Evolutionary conservation across 2,797 vertebrate species (phyloP).

Genomic region (Eulemur mongoz): DNA sequence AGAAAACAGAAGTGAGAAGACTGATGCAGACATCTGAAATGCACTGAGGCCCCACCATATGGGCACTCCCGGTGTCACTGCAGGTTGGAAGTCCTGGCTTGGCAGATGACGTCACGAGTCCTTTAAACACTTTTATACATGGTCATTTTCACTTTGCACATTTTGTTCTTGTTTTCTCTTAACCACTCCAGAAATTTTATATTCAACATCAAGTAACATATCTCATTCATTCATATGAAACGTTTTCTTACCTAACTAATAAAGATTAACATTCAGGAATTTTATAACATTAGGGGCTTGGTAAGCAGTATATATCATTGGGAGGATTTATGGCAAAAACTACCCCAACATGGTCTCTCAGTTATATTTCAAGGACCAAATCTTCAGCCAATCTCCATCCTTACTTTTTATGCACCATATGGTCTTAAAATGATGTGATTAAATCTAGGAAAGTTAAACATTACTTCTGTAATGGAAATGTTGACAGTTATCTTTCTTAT

Average conservation of each 20-base stretch:
- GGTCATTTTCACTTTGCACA: neutral
- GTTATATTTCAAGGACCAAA: neutral
- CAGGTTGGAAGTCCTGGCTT: neutral
- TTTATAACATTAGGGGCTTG: neutral
- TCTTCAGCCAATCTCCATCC: neutral
- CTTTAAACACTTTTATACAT: neutral
- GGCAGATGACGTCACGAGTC: neutral
- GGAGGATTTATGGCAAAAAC: neutral
- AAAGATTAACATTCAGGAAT: neutral
- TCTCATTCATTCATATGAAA: neutral
- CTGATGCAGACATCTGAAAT: rapidly evolving
- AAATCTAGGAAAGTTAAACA: conserved; percentile 21
- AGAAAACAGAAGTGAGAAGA: neutral
- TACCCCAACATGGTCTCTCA: neutral
- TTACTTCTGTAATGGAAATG: conserved; percentile 37
- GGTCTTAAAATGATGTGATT: conserved; percentile 14
- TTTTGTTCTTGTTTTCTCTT: neutral
- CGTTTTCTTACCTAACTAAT: neutral
- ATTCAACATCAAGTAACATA: neutral
- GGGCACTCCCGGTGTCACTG: neutral
- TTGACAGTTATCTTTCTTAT: conserved; percentile 43
- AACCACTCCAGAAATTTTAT: neutral
- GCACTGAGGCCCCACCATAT: neutral
- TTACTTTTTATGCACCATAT: neutral
- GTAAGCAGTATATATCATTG: neutral